Conservation (phyloP, 92 coral and sea anemone genomes). For the Metridium senile region DNA sequence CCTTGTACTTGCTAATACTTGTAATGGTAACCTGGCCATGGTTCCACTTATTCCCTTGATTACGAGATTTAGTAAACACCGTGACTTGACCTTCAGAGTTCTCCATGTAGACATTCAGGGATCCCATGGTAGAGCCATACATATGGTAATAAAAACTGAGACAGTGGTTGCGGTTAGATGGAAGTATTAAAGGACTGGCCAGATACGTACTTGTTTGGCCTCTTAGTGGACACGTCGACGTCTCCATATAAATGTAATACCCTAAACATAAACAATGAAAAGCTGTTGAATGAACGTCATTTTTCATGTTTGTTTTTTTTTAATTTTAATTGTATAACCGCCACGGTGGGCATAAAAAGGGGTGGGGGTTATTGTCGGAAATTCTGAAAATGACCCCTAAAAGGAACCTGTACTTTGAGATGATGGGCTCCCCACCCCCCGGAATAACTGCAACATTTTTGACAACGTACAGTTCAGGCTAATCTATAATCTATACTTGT, state of each 20-base stretch:
- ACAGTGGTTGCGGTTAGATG: slow-evolving; percentile 49
- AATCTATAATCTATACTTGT: no score
- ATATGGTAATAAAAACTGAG: slow-evolving; percentile 78
- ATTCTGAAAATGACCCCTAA: no score
- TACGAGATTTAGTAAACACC: slow-evolving; percentile 68
- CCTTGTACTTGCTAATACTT: slow-evolving; percentile 39
- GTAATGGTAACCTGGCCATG: slow-evolving; percentile 41
- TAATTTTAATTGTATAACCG: no score
- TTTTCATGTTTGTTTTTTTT: no score
- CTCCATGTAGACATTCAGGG: slow-evolving; percentile 56
- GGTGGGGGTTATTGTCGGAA: no score
- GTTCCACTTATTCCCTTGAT: slow-evolving; percentile 75
- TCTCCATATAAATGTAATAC: slow-evolving; percentile 38
- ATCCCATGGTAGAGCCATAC: slow-evolving; percentile 82
- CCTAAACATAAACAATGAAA: slow-evolving; percentile 18
- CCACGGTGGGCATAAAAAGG: no score
- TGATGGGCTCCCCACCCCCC: no score
- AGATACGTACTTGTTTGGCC: slow-evolving; percentile 40
- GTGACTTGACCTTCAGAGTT: slow-evolving; percentile 17
- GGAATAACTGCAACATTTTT: no score
- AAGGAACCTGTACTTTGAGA: no score
- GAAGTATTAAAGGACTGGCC: slow-evolving; percentile 57
- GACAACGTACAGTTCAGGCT: no score
- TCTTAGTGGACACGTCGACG: neutral
- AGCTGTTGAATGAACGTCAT: neutral